Conservation (phyloP, 2,797 vertebrate genomes). For the Pristis pectinata region DNA sequence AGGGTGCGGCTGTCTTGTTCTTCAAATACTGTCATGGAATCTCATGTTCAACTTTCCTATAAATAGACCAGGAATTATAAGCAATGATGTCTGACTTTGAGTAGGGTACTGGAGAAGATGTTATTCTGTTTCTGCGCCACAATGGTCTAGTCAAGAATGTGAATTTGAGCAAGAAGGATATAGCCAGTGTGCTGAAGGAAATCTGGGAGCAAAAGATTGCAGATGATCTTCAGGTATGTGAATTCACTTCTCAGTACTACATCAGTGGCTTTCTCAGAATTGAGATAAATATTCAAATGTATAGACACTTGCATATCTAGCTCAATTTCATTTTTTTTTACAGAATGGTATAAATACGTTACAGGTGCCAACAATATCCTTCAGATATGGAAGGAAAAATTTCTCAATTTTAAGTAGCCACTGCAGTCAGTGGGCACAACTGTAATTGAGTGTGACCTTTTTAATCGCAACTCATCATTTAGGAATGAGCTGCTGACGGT, state of each 20-base stretch:
- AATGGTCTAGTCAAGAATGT: conserved; percentile 59
- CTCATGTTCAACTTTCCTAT: not conserved
- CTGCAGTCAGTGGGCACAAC: not conserved
- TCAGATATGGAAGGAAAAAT: not conserved
- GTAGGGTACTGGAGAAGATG: conserved; percentile 52
- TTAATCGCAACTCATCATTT: not conserved
- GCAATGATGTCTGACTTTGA: conserved; percentile 29
- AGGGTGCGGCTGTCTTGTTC: not conserved
- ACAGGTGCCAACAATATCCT: not conserved
- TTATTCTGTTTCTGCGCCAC: conserved; percentile 58
- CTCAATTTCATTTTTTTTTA: not conserved
- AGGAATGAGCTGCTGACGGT: not conserved
- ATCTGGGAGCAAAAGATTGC: conserved; percentile 59
- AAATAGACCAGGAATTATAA: not conserved
- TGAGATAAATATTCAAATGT: not conserved
- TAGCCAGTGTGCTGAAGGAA: conserved; percentile 55
- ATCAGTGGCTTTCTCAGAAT: not conserved
- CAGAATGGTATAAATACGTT: too few species aligned
- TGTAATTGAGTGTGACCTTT: not conserved
- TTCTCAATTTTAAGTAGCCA: not conserved
- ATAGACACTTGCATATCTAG: not conserved
- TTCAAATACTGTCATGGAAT: not conserved
- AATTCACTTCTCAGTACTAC: conserved; percentile 12
- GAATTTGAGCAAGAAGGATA: conserved; percentile 55
- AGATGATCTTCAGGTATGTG: conserved; percentile 48